A percentile compares a stretch with the other conserved stretches of the same genome.
These are phyloP conservation scores for Antidorcas marsupialis DNA, from an alignment of 2,113 vertebrate species.

Conservation along the genomic window DNA sequence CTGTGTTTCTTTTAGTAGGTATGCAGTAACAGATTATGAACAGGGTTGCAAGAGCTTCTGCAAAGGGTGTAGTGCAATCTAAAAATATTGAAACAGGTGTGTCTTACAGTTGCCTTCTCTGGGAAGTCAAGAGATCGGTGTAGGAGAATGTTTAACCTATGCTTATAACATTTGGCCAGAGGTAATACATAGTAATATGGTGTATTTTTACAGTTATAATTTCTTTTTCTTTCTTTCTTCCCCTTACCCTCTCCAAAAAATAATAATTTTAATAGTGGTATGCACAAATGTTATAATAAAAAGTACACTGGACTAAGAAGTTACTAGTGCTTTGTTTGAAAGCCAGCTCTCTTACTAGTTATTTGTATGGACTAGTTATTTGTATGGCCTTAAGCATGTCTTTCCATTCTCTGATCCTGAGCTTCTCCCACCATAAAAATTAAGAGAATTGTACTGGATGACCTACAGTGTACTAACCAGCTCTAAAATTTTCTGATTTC, in stretches of 20 bases:
- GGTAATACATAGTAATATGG: background rate
- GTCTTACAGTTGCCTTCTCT: background rate
- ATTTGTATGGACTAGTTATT: background rate
- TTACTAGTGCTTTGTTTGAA: background rate
- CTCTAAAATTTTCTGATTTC: background rate
- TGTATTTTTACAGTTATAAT: background rate
- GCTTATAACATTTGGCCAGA: background rate
- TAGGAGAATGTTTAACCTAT: background rate
- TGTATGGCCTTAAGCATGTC: background rate
- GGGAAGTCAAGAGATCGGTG: background rate
- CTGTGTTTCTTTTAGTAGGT: background rate
- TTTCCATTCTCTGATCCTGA: background rate
- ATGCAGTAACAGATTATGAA: background rate
- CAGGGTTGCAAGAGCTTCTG: background rate
- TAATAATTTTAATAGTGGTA: background rate
- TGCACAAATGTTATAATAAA: background rate
- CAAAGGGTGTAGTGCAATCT: background rate
- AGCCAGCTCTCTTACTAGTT: background rate
- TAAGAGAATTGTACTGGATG: background rate
- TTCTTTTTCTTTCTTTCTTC: background rate
- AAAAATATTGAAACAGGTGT: background rate
- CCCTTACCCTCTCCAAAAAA: background rate
- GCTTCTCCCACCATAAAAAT: background rate
- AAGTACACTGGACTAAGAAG: background rate
- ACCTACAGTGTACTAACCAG: background rate